phyloP scores from a whole-genome alignment of 2,888 invertebrate species.

The Ectobius pallidus region DNA sequence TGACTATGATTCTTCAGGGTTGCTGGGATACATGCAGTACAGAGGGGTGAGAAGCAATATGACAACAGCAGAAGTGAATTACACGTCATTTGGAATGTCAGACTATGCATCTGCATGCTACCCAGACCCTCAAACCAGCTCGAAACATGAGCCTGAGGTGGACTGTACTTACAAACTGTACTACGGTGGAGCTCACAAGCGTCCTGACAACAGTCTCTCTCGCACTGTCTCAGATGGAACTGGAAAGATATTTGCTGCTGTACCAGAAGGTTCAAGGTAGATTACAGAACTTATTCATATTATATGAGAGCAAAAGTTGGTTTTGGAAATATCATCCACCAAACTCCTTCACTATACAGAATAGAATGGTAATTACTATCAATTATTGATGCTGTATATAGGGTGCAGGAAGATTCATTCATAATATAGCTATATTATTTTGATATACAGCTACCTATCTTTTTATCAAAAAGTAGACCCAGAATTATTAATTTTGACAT shows the following conservation, averaged over 20 bases:
- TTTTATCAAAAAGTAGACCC: too few species aligned
- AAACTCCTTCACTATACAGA: too few species aligned
- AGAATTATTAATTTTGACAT: too few species aligned
- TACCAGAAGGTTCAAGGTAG: conserved; percentile 45
- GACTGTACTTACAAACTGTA: conserved; percentile 55
- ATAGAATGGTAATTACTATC: too few species aligned
- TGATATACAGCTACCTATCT: too few species aligned
- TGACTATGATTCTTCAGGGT: neutral
- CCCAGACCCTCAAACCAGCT: neutral
- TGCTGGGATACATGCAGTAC: conserved; percentile 24
- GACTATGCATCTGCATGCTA: neutral
- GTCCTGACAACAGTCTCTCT: conserved; percentile 55
- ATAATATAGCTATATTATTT: too few species aligned
- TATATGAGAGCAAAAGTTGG: too few species aligned
- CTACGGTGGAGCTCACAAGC: conserved; percentile 57
- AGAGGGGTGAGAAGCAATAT: neutral
- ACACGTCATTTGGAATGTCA: conserved; percentile 18
- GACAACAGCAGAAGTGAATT: conserved; percentile 2
- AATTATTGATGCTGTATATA: too few species aligned
- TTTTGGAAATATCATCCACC: too few species aligned
- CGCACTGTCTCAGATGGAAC: conserved; percentile 49
- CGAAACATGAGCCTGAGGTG: neutral
- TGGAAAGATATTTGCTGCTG: conserved; percentile 42
- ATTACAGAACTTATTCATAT: neutral
- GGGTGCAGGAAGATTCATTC: too few species aligned